Evolutionary conservation across 2,113 vertebrate species (phyloP).

Genomic region (Burhinus oedicnemus): DNA sequence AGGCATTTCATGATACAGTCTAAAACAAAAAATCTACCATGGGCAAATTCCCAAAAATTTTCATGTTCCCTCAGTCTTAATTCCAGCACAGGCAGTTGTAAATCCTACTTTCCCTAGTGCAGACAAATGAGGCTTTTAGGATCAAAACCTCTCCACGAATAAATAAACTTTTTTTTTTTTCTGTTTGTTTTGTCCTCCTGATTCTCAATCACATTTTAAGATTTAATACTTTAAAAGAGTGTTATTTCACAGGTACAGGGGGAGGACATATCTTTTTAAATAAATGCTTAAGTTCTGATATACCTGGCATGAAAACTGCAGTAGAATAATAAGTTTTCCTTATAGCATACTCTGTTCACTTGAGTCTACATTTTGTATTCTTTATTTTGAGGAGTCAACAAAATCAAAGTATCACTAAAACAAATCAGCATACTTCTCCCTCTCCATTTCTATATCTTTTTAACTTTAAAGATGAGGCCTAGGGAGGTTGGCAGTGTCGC

Average conservation of each 20-base stretch:
- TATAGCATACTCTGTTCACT: neutral
- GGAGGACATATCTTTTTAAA: neutral
- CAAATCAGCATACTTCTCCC: neutral
- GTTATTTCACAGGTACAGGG: neutral
- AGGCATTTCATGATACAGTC: neutral
- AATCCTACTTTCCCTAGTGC: neutral
- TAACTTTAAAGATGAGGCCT: constrained; percentile 6
- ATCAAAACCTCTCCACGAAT: neutral
- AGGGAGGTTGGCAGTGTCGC: neutral
- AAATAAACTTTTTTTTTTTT: neutral
- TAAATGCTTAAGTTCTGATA: neutral
- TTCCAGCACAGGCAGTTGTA: neutral
- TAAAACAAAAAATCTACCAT: neutral
- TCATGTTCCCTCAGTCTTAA: neutral
- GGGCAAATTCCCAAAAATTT: neutral
- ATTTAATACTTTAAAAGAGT: neutral
- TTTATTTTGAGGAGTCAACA: neutral
- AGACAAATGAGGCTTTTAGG: neutral
- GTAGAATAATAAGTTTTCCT: neutral
- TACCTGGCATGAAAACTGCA: neutral
- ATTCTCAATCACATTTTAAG: neutral
- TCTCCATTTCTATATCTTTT: neutral
- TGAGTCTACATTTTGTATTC: neutral
- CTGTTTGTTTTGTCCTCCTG: neutral
- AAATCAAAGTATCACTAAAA: neutral